These are phyloP conservation scores for Pseudococcus viburni DNA, from an alignment of 2,888 invertebrate genomes.

Conservation along the genomic window DNA sequence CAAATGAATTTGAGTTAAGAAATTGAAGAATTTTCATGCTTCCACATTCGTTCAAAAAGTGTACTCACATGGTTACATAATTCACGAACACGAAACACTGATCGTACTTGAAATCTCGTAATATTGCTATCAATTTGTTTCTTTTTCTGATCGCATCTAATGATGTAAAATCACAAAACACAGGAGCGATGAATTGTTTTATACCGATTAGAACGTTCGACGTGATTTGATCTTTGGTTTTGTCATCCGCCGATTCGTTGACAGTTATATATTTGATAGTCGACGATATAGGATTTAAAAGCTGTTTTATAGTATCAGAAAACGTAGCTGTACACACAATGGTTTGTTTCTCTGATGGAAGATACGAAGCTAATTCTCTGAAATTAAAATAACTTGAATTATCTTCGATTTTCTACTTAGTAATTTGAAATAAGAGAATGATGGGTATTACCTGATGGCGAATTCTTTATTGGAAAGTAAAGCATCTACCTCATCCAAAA, in stretches of 20 bases:
- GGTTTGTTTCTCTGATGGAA: slow-evolving; percentile 88
- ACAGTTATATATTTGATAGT: slow-evolving; percentile 59
- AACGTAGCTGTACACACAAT: slow-evolving; percentile 96
- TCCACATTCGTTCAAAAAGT: background rate
- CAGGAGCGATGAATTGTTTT: slow-evolving; percentile 80
- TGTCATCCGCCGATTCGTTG: slow-evolving; percentile 59
- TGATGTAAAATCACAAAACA: slow-evolving; percentile 78
- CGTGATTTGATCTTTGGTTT: slow-evolving; percentile 69
- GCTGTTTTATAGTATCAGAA: slow-evolving; percentile 75
- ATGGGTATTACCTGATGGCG: slow-evolving; percentile 59
- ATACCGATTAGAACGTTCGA: slow-evolving; percentile 83
- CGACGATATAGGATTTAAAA: slow-evolving; percentile 46
- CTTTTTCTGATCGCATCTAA: slow-evolving; percentile 80
- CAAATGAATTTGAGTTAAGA: background rate
- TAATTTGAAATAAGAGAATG: slow-evolving; percentile 4
- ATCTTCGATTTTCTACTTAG: background rate
- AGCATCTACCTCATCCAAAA: slow-evolving; percentile 98
- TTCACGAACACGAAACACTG: slow-evolving; percentile 95
- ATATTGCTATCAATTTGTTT: slow-evolving; percentile 78
- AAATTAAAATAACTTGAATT: slow-evolving; percentile 69
- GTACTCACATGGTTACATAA: slow-evolving; percentile 79
- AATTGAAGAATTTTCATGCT: slow-evolving; percentile 26
- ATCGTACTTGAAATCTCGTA: slow-evolving; percentile 83
- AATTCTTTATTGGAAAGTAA: slow-evolving; percentile 74
- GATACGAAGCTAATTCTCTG: slow-evolving; percentile 80